Conservation (phyloP, 2,797 vertebrate genomes). For the Myripristis jacobus region DNA sequence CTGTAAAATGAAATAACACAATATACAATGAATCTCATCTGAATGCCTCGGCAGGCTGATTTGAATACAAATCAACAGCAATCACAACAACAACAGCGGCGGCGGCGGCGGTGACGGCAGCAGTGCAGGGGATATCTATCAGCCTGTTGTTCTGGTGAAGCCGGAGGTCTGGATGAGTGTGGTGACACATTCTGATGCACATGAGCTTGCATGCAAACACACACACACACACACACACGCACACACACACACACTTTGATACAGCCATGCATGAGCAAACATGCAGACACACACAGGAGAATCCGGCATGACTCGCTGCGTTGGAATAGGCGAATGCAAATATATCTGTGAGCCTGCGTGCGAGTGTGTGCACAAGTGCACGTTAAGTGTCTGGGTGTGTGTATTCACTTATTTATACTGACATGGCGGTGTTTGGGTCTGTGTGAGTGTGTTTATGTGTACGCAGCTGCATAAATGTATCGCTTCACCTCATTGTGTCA, state of each 20-base stretch:
- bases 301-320: too few relatives aligned
- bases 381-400: too few relatives aligned
- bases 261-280: too few relatives aligned
- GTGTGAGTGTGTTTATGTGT: not conserved
- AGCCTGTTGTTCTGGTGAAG: slow-evolving; percentile 22
- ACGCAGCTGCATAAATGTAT: not conserved
- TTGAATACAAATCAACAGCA: slow-evolving; percentile 65
- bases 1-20: slow-evolving; percentile 59
- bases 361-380: not conserved
- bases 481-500: not conserved
- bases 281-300: too few relatives aligned
- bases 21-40: slow-evolving; percentile 57
- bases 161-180: slow-evolving; percentile 3
- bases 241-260: not conserved
- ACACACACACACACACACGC: slow-evolving; percentile 3
- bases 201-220: not conserved
- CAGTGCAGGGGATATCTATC: slow-evolving; percentile 21
- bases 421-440: not conserved
- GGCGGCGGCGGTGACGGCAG: not conserved
- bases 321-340: too few relatives aligned
- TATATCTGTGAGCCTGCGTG: too few relatives aligned
- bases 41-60: slow-evolving; percentile 37
- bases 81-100: slow-evolving; percentile 39
- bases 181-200: slow-evolving; percentile 23
- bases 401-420: not conserved